A percentile compares a stretch with the other conserved stretches of the same genome.
These are phyloP conservation scores for Brachionus calyciflorus DNA, from an alignment of 1,140 invertebrate genomes.

Conservation along the genomic window DNA sequence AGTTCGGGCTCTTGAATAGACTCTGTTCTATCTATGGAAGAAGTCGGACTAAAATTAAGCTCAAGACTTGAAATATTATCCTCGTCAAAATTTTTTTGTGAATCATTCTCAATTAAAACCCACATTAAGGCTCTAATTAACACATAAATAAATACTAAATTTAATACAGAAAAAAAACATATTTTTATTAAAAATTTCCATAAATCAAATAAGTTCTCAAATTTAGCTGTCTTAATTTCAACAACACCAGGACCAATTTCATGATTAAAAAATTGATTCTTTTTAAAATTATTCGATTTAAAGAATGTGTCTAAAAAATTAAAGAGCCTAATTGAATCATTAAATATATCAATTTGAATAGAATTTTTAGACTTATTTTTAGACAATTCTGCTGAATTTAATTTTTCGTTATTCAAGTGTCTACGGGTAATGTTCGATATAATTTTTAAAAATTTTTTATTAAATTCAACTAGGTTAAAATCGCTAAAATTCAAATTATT, in stretches of 20 bases:
- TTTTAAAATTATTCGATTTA: neutral
- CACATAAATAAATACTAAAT: conserved; percentile 25
- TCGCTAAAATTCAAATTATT: conserved; percentile 21
- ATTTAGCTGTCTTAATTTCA: too few relatives aligned
- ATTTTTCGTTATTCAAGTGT: neutral
- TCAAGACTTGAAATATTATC: neutral
- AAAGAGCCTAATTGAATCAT: conserved; percentile 8
- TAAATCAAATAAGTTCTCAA: neutral
- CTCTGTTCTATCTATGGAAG: neutral
- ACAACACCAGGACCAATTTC: too few relatives aligned
- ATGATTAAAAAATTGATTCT: neutral
- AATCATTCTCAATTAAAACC: neutral
- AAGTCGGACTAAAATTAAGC: neutral
- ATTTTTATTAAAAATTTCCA: conserved; percentile 29
- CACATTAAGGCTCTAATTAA: conserved; percentile 20
- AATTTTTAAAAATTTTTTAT: conserved; percentile 21
- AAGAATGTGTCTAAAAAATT: neutral
- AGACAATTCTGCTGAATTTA: neutral
- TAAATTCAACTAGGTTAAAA: too few relatives aligned
- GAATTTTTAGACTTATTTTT: conserved; percentile 25
- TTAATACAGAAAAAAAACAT: neutral
- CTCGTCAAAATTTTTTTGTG: conserved; percentile 1
- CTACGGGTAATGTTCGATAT: neutral
- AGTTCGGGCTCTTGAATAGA: neutral
- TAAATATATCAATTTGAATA: neutral